phyloP scores from a whole-genome alignment of 2,888 invertebrate species.

The Tanypteryx hageni region DNA sequence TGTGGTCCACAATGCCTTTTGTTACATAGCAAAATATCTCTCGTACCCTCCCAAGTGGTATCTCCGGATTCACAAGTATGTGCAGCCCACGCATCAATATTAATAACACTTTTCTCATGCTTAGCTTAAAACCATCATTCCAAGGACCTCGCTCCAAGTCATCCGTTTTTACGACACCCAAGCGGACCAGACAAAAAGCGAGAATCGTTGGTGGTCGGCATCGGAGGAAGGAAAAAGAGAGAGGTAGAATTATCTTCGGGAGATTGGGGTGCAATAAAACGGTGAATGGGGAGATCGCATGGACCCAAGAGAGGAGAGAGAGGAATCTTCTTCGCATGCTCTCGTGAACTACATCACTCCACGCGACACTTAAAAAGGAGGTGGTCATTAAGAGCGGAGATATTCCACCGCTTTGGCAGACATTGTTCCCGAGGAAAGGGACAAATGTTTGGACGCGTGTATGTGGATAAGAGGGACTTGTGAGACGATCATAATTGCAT shows the following conservation, averaged over 20 bases:
- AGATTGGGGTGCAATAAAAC: slow-evolving; percentile 10
- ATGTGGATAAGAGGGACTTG: too few relatives aligned
- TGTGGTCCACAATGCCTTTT: neutral
- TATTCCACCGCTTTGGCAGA: neutral
- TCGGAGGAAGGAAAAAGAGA: neutral
- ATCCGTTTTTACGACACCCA: neutral
- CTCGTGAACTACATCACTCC: slow-evolving; percentile 15
- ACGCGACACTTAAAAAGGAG: slow-evolving; percentile 10
- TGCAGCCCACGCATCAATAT: neutral
- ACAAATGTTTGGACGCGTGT: neutral
- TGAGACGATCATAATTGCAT: too few relatives aligned
- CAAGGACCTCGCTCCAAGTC: neutral
- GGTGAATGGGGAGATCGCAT: neutral
- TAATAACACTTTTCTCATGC: slow-evolving; percentile 1
- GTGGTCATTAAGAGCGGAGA: neutral
- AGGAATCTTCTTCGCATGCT: slow-evolving; percentile 11
- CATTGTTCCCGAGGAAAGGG: neutral
- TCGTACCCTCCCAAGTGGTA: neutral
- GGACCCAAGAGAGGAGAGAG: neutral
- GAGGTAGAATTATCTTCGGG: neutral
- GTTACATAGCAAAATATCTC: neutral
- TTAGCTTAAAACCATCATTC: neutral
- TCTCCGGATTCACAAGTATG: neutral
- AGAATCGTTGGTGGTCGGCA: slow-evolving; percentile 21
- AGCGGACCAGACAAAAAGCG: neutral